A percentile compares a stretch with the other conserved stretches of the same genome.
These are phyloP conservation scores for Drosophila serrata DNA, from an alignment of 1,140 invertebrate genomes.

Conservation along the genomic window DNA sequence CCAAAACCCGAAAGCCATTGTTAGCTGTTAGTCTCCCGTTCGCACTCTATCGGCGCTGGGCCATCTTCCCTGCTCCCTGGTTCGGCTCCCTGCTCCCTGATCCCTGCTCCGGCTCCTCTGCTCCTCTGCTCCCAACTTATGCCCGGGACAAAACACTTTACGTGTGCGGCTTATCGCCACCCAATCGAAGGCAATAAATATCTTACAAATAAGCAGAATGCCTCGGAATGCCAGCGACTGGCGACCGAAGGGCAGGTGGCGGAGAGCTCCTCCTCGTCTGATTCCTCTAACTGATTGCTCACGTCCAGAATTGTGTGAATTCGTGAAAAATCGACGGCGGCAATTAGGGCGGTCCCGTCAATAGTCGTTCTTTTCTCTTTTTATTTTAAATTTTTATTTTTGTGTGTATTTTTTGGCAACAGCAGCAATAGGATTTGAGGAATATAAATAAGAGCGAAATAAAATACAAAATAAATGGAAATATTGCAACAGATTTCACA, in stretches of 20 bases:
- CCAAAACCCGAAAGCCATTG: conserved; percentile 55
- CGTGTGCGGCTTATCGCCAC: conserved; percentile 82
- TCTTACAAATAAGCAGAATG: conserved; percentile 86
- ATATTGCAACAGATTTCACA: conserved; percentile 2
- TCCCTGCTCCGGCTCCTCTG: not conserved
- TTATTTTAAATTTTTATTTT: too few relatives aligned
- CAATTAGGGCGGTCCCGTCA: conserved; percentile 71
- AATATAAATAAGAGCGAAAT: not conserved
- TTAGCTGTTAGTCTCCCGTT: conserved; percentile 57
- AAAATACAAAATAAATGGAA: not conserved
- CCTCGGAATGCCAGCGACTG: conserved; percentile 71
- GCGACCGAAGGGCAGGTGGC: conserved; percentile 1
- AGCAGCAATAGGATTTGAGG: conserved; percentile 13
- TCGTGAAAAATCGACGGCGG: conserved; percentile 81
- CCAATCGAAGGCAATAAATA: conserved; percentile 85
- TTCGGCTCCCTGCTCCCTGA: not conserved
- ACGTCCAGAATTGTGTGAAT: conserved; percentile 75
- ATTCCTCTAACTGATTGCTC: conserved; percentile 56
- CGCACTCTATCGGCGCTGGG: conserved; percentile 45
- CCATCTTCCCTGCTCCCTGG: conserved; percentile 39
- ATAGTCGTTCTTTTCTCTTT: conserved; percentile 4
- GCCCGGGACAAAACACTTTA: conserved; percentile 78
- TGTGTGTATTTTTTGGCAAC: conserved; percentile 21
- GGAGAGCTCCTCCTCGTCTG: conserved; percentile 7
- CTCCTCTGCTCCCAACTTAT: conserved; percentile 7